A percentile compares a stretch with the other conserved stretches of the same genome.
Conservation (phyloP, 2,797 vertebrate species). For the Triplophysa bombifrons region DNA sequence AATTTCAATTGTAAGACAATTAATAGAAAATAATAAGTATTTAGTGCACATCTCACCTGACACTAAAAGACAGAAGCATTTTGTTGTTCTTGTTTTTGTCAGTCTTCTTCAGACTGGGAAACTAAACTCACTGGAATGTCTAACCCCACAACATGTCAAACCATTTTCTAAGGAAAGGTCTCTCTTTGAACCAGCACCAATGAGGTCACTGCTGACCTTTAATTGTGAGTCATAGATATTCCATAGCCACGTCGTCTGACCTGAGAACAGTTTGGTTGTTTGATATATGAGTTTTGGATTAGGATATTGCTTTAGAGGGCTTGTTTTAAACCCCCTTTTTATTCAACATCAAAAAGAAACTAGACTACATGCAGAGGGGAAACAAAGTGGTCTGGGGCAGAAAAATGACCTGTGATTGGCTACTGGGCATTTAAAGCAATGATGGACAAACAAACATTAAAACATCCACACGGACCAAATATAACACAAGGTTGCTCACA, state of each 20-base stretch:
- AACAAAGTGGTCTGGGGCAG: not conserved
- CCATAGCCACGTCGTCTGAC: conserved; percentile 21
- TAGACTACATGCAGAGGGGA: not conserved
- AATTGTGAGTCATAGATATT: conserved; percentile 2
- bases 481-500: not conserved
- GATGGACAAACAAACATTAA: conserved; percentile 31
- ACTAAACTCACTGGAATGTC: not conserved
- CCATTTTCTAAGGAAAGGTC: conserved; percentile 24
- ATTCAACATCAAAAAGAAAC: conserved; percentile 25
- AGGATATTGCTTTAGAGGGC: not conserved
- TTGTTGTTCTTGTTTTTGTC: not conserved
- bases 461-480: not conserved
- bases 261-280: conserved; percentile 40
- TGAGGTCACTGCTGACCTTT: conserved; percentile 57
- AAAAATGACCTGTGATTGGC: conserved; percentile 39
- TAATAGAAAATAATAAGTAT: too few relatives aligned
- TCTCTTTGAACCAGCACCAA: conserved; percentile 46
- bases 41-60: too few relatives aligned
- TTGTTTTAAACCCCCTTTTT: conserved; percentile 21
- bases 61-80: not conserved
- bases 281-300: not conserved
- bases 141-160: conserved; percentile 11
- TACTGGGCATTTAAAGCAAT: conserved; percentile 12
- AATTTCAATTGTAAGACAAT: not conserved
- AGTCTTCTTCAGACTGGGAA: too few relatives aligned